phyloP scores from a whole-genome alignment of 2,113 vertebrate species.

The Phalacrocorax pelagicus region DNA sequence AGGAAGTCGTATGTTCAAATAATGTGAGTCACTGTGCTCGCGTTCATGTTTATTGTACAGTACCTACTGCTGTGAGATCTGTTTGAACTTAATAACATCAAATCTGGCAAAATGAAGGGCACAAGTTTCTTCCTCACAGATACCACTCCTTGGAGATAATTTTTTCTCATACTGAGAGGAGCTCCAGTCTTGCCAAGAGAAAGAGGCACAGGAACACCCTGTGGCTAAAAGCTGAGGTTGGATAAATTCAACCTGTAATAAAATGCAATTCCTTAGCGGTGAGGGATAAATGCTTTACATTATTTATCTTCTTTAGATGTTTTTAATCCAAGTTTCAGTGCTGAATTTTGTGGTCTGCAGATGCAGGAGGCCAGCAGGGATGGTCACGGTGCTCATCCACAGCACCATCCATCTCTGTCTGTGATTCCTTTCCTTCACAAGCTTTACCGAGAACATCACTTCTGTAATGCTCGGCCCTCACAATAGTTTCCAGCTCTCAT shows the following conservation, averaged over 20 bases:
- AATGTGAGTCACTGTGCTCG: background rate
- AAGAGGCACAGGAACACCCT: background rate
- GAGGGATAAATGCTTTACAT: background rate
- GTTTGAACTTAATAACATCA: background rate
- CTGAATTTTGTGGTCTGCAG: background rate
- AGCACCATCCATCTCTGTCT: background rate
- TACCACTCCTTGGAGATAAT: background rate
- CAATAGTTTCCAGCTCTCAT: background rate
- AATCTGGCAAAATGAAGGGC: background rate
- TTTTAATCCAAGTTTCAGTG: background rate
- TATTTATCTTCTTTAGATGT: background rate
- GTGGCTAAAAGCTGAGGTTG: background rate
- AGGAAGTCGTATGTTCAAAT: background rate
- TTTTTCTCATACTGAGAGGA: background rate
- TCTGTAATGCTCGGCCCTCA: accelerated
- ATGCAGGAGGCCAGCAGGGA: background rate
- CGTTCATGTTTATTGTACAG: background rate
- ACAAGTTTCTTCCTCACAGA: background rate
- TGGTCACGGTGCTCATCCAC: background rate
- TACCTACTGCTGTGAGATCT: background rate
- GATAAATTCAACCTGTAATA: background rate
- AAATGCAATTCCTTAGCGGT: background rate
- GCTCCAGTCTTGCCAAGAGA: background rate
- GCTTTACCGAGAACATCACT: background rate
- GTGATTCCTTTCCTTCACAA: background rate